Base-by-base conservation (phyloP, 2,113 vertebrate genomes). In the Tapirus terrestris region DNA sequence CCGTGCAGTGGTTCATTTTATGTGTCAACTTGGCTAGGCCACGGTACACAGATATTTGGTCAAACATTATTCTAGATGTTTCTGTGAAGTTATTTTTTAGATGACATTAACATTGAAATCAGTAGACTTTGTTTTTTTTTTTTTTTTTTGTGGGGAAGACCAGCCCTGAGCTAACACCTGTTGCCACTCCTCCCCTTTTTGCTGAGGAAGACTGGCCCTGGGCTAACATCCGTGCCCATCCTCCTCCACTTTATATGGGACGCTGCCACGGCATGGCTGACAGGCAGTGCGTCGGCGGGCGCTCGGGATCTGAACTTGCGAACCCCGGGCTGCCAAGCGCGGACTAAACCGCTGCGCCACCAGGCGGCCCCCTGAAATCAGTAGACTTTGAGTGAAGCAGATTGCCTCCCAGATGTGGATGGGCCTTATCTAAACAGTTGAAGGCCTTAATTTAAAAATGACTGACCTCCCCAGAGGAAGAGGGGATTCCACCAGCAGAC, bases 1-100 rank as follows among this genome's bases (percentile, higher is more conserved):
- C 29, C 4, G 6, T 4, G 14, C 0, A 13, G 21, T 6, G 11
- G 2, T 8, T 61, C 29, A 25, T 61, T n/a, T 45, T 13, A 39
- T 27, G 73, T 63, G 73, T 86, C 58, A 27, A 8, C 23, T 8
- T 25, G 10, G 21, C 13, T n/a, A 31, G 45, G 10, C 36, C 21
- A 8, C 0, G 0, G 1, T 4, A n/a, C 14, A 36, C 23, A 33
- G 23, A 27, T 36, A 48, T 45, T 60, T 68, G 43, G 56, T 83
- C 63, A 84, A 43, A 84, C 1, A 4, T 36, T 53, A 45, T 21
- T 83, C 72, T 72, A 53, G 7, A 48, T 58, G 20, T 86, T 81
- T 91, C 56, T 73, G 5, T 67, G 67, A 85, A 72, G 23, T 3
- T 45, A 3, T 36, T 20, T 65, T 68, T 68, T 43, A 53, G 70